Evolutionary conservation across 1,140 invertebrate species (phyloP), one percentile per base, ranked within the genome.

Genomic region (Apis dorsata): DNA sequence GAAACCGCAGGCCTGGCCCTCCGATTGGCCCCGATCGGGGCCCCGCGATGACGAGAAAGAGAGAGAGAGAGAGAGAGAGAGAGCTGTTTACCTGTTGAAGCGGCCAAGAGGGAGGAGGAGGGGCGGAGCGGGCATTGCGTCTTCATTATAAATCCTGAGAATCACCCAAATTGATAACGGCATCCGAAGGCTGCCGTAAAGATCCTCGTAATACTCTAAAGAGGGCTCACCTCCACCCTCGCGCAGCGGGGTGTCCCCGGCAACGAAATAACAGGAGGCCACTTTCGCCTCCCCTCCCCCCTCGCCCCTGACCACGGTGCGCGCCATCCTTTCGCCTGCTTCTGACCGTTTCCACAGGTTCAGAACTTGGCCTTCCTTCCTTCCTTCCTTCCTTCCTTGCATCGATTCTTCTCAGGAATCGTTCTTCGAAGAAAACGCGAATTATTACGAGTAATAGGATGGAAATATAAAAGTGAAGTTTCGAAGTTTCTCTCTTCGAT

Each of bases 131-230:
- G 77, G 79, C 77, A 85, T 90, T 86, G 86, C 89, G 70, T 88
- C 89, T 89, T 90, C 89, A 90, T 90, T 90, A 90, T 87, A 86
- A 88, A 89, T 88, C 84, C 82, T 83, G 81, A 90, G 83, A 91
- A 91, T 91, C 89, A 90, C 83, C 88, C 89, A 91, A 91, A 91
- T 90, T 90, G 89, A 90, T 90, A 90, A 90, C 85, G 88, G 88
- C 88, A 89, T 88, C 88, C 85, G 84, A 86, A 81, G 83, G 89
- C 90, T 90, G 90, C 89, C 68, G 89, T 84, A 86, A 76, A 73
- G 83, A 78, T 83, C 76, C 85, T 79, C 83, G 72, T 71, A 82
- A 86, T 86, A 83, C 80, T 76, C 76, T 85, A 86, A 89, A 84
- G 76, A 86, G 89, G 72, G 79, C 72, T 84, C 84, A 84, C 86